Conservation (phyloP, 2,888 invertebrate genomes). For the Volucella inflata region DNA sequence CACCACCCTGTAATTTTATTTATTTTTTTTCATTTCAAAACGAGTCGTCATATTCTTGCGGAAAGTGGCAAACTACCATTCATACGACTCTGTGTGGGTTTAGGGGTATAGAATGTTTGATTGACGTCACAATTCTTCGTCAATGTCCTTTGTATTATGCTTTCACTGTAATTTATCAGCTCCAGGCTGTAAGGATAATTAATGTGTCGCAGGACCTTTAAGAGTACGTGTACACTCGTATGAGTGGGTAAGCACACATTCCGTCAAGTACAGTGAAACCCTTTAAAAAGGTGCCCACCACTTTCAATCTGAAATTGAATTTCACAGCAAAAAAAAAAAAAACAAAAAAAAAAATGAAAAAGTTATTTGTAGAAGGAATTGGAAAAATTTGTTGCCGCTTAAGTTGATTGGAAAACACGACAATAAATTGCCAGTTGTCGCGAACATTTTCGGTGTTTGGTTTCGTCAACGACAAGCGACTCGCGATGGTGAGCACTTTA, state of each 20-base stretch:
- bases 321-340: neutral
- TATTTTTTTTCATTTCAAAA: slow-evolving; percentile 39
- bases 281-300: neutral
- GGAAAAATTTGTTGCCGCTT: slow-evolving; percentile 17
- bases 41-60: slow-evolving; percentile 10
- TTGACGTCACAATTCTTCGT: slow-evolving; percentile 68
- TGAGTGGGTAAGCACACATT: neutral
- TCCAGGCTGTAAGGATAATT: slow-evolving; percentile 39
- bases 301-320: slow-evolving; percentile 9
- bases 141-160: slow-evolving; percentile 48
- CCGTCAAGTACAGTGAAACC: neutral
- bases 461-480: slow-evolving; percentile 48
- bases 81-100: neutral
- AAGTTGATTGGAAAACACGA: slow-evolving; percentile 47
- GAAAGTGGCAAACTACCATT: neutral
- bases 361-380: neutral
- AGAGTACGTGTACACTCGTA: neutral
- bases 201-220: slow-evolving; percentile 14
- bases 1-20: neutral
- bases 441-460: slow-evolving; percentile 33
- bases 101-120: slow-evolving; percentile 31
- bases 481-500: slow-evolving; percentile 1
- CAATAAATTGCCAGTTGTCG: slow-evolving; percentile 35
- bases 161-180: slow-evolving; percentile 41
- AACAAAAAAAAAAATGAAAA: neutral